phyloP scores from a whole-genome alignment of 2,113 vertebrate genomes.

The Onychostruthus taczanowskii region DNA sequence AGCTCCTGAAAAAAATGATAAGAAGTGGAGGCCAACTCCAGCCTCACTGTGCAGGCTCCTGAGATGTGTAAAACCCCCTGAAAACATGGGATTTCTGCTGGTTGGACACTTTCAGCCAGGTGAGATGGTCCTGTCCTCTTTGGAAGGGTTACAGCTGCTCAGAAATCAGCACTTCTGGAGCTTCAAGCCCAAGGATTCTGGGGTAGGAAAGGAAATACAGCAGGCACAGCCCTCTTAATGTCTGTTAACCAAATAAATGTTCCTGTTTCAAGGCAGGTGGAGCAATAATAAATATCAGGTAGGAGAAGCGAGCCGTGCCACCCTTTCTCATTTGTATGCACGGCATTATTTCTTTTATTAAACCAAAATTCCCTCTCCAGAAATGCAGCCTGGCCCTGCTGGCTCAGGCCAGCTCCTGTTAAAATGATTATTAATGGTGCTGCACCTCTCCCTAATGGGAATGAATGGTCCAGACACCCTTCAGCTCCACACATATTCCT shows the following conservation, averaged over 20 bases:
- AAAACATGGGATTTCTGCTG: background rate
- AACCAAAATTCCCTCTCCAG: conserved; percentile 11
- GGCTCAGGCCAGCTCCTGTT: conserved; percentile 25
- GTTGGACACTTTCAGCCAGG: background rate
- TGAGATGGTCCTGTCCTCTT: background rate
- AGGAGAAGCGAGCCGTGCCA: background rate
- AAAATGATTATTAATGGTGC: conserved; percentile 53
- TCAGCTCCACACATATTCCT: background rate
- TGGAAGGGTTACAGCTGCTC: background rate
- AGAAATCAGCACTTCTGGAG: background rate
- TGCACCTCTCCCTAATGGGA: conserved; percentile 31
- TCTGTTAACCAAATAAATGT: background rate
- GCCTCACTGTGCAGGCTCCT: background rate
- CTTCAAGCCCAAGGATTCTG: background rate
- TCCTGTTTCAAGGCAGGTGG: background rate
- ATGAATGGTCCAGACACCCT: conserved; percentile 13
- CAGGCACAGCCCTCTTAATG: background rate
- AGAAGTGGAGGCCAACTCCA: background rate
- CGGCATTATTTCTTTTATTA: background rate
- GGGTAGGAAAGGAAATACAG: background rate
- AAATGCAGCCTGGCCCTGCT: background rate
- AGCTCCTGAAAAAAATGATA: background rate
- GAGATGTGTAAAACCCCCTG: fast-evolving
- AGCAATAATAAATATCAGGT: conserved; percentile 39
- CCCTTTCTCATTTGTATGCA: conserved; percentile 12